phyloP scores from a whole-genome alignment of 2,797 vertebrate genomes.

The Craterocephalus amniculus region DNA sequence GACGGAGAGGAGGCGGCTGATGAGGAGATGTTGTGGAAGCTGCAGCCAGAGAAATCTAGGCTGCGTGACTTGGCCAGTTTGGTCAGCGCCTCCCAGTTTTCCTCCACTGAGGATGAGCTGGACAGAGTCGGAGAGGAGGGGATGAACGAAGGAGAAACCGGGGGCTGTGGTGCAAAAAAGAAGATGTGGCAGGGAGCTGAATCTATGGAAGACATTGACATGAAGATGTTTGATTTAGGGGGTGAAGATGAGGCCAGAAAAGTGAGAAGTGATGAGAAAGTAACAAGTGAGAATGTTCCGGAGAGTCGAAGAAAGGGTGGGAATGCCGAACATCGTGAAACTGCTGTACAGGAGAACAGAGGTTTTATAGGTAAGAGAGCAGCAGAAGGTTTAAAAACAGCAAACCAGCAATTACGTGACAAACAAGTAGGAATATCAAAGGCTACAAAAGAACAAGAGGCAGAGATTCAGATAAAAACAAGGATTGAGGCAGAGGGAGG shows the following conservation, averaged over 20 bases:
- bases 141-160: neutral
- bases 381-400: neutral
- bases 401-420: neutral
- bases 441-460: conserved; percentile 7
- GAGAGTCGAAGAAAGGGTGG: neutral
- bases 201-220: conserved; percentile 58
- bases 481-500: conserved; percentile 3
- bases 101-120: conserved; percentile 73
- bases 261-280: neutral
- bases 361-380: neutral
- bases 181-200: conserved; percentile 30
- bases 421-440: conserved; percentile 14
- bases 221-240: conserved; percentile 67
- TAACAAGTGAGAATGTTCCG: neutral
- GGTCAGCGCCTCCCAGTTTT: conserved; percentile 68
- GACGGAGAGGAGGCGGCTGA: conserved; percentile 34
- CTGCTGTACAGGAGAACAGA: neutral
- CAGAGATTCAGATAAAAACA: conserved; percentile 9
- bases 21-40: conserved; percentile 59
- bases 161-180: neutral
- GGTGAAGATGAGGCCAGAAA: conserved; percentile 27
- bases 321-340: conserved; percentile 1
- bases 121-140: conserved; percentile 46
- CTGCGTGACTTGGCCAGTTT: conserved; percentile 62
- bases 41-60: conserved; percentile 50